Conservation (phyloP, 2,113 vertebrate species). For the Peromyscus leucopus region DNA sequence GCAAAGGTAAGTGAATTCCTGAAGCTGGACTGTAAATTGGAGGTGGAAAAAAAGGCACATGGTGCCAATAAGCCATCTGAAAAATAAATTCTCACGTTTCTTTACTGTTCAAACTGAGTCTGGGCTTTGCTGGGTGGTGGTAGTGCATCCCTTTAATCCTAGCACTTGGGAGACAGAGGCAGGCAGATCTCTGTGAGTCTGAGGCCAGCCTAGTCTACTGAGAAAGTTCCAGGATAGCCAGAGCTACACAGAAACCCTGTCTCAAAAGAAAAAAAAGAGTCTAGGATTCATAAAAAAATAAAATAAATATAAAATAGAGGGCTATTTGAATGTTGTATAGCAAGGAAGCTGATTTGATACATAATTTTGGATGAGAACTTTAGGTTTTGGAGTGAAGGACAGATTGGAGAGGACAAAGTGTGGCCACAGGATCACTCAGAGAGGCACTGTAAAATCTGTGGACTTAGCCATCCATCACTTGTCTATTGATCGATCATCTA, state of each 20-base stretch:
- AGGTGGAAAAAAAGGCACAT: background rate
- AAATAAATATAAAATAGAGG: too few species aligned
- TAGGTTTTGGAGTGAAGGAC: background rate
- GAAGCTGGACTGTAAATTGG: background rate
- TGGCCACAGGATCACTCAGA: background rate
- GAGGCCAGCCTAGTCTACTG: too few species aligned
- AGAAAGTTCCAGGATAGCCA: too few species aligned
- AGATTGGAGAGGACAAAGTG: background rate
- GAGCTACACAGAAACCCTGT: too few species aligned
- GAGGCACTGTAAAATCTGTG: background rate
- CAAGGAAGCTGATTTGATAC: background rate
- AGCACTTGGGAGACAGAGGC: too few species aligned
- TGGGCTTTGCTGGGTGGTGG: background rate
- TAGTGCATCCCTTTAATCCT: too few species aligned
- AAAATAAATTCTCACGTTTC: background rate
- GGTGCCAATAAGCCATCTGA: background rate
- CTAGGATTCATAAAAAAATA: background rate
- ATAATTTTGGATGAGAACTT: background rate
- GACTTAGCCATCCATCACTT: background rate
- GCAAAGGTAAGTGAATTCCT: background rate
- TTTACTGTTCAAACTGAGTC: background rate
- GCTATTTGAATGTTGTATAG: background rate
- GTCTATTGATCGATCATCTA: background rate
- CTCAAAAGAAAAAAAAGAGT: background rate
- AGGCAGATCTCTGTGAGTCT: too few species aligned